Evolutionary conservation across 2,888 invertebrate species (phyloP), one percentile per base, ranked within the genome.

Genomic region (Chymomyza fuscimana): DNA sequence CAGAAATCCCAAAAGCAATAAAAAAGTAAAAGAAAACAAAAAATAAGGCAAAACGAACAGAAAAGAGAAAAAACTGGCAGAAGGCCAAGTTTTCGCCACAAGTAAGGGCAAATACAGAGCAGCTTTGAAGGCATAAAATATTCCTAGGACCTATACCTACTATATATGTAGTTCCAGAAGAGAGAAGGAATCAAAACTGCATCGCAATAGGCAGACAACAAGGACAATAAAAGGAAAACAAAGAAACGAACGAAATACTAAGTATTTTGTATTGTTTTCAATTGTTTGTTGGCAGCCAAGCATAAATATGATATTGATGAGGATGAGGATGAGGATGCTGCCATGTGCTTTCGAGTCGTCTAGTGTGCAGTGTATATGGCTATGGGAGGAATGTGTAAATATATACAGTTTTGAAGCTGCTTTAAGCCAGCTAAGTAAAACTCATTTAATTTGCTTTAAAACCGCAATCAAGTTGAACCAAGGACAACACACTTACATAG

Each of bases 231-330:
- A 72, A 72, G 69, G 58, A 77, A 76, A 46, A 46, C 12, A 46
- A 46, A 46, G 40, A 73, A 76, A 76, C 76, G 80, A 69, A 85
- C 79, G 86, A 87, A 80, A 80, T 87, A 79, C 78, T 86, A 84
- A 87, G 87, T 87, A 87, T 83, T 82, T 86, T 78, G 84, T 82
- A 88, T 86, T 84, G 83, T 81, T 86, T 82, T 81, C 88, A 84
- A 88, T 89, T 87, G 88, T 88, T 87, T 88, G 81, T 78, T 86
- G 86, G 88, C 89, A 88, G 78, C 80, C 82, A 79, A 86, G 87
- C 86, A 86, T 84, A 88, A 82, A 84, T 84, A 83, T 84, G 80
- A 85, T 84, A 84, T 85, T 82, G 81, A 82, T 85, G 85, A 77
- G 85, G 72, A 77, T 85, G 85, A 77, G 85, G 72, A 77, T 72